Evolutionary conservation across 92 coral and sea anemone genomes (phyloP), one percentile per base, ranked within the genome.

Genomic region (Epizoanthus rinbou): DNA sequence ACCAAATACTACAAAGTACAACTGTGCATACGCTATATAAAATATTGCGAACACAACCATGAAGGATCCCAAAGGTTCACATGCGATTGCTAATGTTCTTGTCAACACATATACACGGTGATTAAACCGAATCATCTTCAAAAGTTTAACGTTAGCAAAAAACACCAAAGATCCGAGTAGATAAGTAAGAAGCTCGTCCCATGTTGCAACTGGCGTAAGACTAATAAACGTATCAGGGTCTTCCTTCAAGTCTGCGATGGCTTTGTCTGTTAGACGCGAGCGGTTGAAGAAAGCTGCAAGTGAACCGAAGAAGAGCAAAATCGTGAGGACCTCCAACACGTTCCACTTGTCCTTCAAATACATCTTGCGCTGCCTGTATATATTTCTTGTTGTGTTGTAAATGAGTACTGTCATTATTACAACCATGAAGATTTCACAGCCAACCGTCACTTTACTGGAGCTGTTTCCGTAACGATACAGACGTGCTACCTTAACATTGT

Each of bases 281-380:
- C 99, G 90, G 83, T 97, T 91, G 6, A 90, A 57, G 59, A 94
- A 85, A 6, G 98, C 89, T 16, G 89, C 91, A 17, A 92, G 84
- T 18, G 94, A 89, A 10, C 93, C 89, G 6, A 90, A 19, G 16
- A 88, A 90, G n/a, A 90, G 85, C 9, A 80, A 47, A 52, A 97
- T 80, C 59, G 83, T 89, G 8, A 88, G 43, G 19, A 97, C 39
- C 75, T 97, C 99, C 52, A 97, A 69, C 84, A 93, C 73, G 58
- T 97, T 97, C 99, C 99, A 97, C 6, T 88, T 88, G 56, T 94
- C 95, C 37, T 87, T 90, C 4, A 94, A 79, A 69, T 97, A 97
- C 50, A 64, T 64, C 70, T 81, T 87, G 45, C 94, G 72, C 53
- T 79, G 63, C 69, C 74, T 93, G 80, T 80, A 86, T 5, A 92